These are phyloP conservation scores for Piprites chloris DNA, from an alignment of 2,113 vertebrate species.

Conservation along the genomic window DNA sequence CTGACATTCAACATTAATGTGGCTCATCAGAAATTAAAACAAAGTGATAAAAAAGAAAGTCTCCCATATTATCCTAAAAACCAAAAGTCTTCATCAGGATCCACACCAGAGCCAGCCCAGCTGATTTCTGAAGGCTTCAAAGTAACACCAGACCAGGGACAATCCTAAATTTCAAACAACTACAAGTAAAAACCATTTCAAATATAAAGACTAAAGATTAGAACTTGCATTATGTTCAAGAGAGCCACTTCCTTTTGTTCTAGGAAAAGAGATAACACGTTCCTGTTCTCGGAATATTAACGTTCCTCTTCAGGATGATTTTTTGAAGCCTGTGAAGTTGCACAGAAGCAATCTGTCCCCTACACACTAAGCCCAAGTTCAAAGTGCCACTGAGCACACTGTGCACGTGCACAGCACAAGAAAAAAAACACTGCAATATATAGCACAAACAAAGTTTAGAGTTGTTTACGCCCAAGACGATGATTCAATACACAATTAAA, in stretches of 20 bases:
- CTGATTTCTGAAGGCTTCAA: not conserved
- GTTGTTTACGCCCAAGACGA: not conserved
- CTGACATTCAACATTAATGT: not conserved
- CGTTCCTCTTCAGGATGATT: not conserved
- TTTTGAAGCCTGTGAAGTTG: not conserved
- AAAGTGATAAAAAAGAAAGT: not conserved
- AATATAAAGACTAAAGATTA: not conserved
- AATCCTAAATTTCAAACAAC: not conserved
- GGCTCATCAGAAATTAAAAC: not conserved
- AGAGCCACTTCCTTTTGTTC: not conserved
- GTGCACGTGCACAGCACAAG: fast-evolving
- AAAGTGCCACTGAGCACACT: not conserved
- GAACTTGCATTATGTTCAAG: not conserved
- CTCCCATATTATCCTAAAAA: not conserved
- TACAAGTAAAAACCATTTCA: not conserved
- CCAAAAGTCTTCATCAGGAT: not conserved
- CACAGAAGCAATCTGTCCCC: constrained; percentile 34
- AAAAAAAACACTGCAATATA: not conserved
- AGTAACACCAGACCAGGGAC: not conserved
- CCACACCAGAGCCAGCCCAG: not conserved
- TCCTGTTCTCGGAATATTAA: not conserved
- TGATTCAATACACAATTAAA: not conserved
- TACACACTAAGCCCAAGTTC: not conserved
- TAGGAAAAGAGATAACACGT: not conserved
- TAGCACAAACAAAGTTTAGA: not conserved